phyloP scores from a whole-genome alignment of 2,113 vertebrate genomes.

The Casuarius casuarius region DNA sequence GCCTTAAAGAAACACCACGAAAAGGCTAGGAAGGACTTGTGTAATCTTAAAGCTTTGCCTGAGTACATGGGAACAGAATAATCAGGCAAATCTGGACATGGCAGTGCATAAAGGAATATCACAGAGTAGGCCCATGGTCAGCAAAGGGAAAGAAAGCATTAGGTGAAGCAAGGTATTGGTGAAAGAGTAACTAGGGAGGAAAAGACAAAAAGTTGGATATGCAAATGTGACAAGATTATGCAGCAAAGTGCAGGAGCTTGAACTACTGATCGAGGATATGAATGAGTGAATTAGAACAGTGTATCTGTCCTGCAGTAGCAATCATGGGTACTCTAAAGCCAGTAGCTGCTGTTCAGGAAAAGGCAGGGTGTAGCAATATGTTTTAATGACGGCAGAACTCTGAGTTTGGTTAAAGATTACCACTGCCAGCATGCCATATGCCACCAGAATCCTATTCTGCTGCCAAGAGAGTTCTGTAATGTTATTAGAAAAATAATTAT shows the following conservation, averaged over 20 bases:
- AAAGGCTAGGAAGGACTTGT: not conserved
- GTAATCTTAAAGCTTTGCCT: not conserved
- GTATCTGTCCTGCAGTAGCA: not conserved
- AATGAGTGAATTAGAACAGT: not conserved
- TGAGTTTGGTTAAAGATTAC: slow-evolving; percentile 11
- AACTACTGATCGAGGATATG: not conserved
- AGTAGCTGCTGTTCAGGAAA: slow-evolving; percentile 3
- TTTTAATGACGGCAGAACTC: slow-evolving; percentile 6
- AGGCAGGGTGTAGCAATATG: not conserved
- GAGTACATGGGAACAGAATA: not conserved
- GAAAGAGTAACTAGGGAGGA: not conserved
- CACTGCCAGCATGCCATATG: not conserved
- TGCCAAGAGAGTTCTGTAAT: not conserved
- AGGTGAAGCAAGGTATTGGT: not conserved
- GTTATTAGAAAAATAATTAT: slow-evolving; percentile 18
- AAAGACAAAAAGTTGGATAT: not conserved
- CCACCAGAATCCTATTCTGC: not conserved
- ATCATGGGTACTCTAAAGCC: not conserved
- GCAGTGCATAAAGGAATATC: not conserved
- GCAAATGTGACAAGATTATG: not conserved
- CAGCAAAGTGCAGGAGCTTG: not conserved
- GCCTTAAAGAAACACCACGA: not conserved
- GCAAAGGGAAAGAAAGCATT: not conserved
- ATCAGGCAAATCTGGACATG: not conserved
- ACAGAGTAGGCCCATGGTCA: not conserved